Evolutionary conservation across 2,888 invertebrate genomes (phyloP).

Genomic region (Cataglyphis rosenhaueri): DNA sequence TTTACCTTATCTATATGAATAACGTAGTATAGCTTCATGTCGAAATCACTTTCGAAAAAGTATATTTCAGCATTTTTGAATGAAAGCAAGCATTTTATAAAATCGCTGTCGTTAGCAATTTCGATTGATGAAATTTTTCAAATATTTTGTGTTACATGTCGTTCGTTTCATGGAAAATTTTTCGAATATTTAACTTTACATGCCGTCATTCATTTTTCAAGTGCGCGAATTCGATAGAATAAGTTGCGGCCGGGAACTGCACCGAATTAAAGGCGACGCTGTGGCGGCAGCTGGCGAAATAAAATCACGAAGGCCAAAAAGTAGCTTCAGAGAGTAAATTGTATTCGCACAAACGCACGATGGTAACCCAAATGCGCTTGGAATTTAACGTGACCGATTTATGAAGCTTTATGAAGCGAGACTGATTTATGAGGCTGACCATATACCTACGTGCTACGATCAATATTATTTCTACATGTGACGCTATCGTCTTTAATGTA

Average conservation of each 20-base stretch:
- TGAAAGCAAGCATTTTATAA: background rate
- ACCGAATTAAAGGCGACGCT: constrained; percentile 52
- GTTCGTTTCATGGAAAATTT: background rate
- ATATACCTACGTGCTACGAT: constrained; percentile 19
- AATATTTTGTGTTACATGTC: background rate
- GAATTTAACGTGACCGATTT: constrained; percentile 28
- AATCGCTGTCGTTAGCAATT: background rate
- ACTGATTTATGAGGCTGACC: constrained; percentile 24
- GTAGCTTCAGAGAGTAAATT: constrained; percentile 29
- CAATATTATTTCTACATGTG: constrained; percentile 20
- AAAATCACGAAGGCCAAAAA: constrained; percentile 38
- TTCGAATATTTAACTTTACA: constrained; percentile 5
- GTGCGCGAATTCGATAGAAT: constrained; percentile 28
- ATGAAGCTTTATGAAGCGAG: background rate
- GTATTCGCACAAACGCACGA: constrained; percentile 4
- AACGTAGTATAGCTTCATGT: background rate
- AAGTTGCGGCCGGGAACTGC: constrained; percentile 34
- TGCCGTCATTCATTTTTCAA: constrained; percentile 15
- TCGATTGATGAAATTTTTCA: background rate
- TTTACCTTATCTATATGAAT: background rate
- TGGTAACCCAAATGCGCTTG: constrained; percentile 8
- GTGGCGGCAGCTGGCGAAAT: constrained; percentile 49
- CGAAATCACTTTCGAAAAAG: background rate
- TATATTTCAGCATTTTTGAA: background rate
- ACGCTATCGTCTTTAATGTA: background rate